Evolutionary conservation across 2,888 invertebrate species (phyloP), one percentile per base, ranked within the genome.

Genomic region (Scaptomyza flava): DNA sequence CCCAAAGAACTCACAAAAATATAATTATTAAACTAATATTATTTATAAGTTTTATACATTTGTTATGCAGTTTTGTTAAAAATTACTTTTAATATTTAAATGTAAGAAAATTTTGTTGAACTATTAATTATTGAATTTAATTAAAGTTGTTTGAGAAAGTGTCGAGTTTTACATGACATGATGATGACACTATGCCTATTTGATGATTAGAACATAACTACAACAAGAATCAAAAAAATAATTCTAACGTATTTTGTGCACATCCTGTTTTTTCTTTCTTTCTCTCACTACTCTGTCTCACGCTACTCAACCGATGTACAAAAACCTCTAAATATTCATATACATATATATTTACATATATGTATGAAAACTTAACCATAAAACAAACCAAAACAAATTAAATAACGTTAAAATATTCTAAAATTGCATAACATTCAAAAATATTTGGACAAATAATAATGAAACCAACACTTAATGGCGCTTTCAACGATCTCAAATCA

Each of bases 221-320:
- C 68, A 73, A 85, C 69, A 73, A 79, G 65, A 82, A 86, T 80
- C 81, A 84, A 88, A 41, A 41, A 41, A 85, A 88, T 88, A 90
- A 90, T 90, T 91, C 90, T 91, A 91, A 91, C 91, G 89, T 90
- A 90, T 91, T 85, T 85, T 91, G 91, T 91, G 91, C 91, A 91
- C 91, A 91, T 91, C 90, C 89, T 90, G 89, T 91, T 90, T 90
- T 90, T 77, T 91, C 89, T 91, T 88, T 91, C 85, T 91, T 91
- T 87, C 89, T 90, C 88, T 90, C 90, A 86, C 89, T 88, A 83
- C 87, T 84, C 84, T 84, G 73, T 86, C 81, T 88, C 84, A 88
- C 84, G 78, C 86, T 87, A 87, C 90, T 88, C 81, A 81, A 81
- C 87, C 76, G 85, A 87, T 89, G 85, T 85, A 82, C 75, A 89